These are phyloP conservation scores for Nannoperca australis DNA, from an alignment of 2,797 vertebrate species.

Conservation along the genomic window DNA sequence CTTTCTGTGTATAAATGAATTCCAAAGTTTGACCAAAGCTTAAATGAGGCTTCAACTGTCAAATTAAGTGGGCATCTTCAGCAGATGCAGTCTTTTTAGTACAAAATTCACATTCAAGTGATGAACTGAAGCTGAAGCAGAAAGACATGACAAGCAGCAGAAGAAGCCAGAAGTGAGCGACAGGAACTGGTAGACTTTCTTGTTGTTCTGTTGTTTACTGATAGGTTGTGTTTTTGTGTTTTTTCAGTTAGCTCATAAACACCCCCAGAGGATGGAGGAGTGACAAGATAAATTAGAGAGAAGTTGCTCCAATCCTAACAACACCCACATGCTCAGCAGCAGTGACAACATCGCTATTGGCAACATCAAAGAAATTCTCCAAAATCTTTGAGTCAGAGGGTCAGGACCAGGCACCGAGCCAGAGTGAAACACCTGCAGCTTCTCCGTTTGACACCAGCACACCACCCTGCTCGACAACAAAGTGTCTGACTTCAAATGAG, in stretches of 20 bases:
- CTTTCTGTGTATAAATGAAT: background rate
- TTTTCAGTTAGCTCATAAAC: constrained; percentile 51
- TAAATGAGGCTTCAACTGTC: background rate
- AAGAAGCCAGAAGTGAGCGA: constrained; percentile 38
- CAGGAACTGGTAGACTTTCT: constrained; percentile 38
- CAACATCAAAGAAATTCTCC: constrained; percentile 45
- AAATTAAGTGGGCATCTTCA: background rate
- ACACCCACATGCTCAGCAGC: constrained; percentile 43
- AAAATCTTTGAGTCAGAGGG: constrained; percentile 41
- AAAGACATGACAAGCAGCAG: constrained; percentile 20
- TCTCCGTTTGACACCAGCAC: constrained; percentile 11
- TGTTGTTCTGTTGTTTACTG: constrained; percentile 57
- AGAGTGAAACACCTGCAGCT: constrained; percentile 43
- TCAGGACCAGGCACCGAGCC: constrained; percentile 35
- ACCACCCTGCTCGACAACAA: background rate
- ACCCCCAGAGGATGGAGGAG: constrained; percentile 61
- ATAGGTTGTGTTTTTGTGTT: constrained; percentile 34
- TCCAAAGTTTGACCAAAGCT: background rate
- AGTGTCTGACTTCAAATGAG: constrained; percentile 39
- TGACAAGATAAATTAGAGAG: constrained; percentile 64
- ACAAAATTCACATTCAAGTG: constrained; percentile 20
- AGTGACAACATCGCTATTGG: constrained; percentile 35
- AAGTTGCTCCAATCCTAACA: constrained; percentile 47
- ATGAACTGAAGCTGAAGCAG: constrained; percentile 18
- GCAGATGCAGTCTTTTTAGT: background rate